These are phyloP conservation scores for Tachycineta bicolor DNA, from an alignment of 2,113 vertebrate genomes.

Conservation along the genomic window DNA sequence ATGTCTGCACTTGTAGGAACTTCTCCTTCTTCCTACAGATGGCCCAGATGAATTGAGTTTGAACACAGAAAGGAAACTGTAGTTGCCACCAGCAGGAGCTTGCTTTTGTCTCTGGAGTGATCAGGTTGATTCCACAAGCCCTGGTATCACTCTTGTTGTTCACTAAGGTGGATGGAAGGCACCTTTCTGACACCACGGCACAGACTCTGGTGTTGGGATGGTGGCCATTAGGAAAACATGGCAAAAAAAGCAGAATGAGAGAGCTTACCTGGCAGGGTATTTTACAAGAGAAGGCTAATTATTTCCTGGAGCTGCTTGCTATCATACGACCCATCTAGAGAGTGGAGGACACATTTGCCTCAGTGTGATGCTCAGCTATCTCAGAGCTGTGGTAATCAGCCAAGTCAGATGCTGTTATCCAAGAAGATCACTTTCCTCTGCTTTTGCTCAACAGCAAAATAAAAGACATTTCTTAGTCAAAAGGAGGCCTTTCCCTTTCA, in stretches of 20 bases:
- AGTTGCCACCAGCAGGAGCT: neutral
- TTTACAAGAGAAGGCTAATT: neutral
- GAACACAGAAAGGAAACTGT: neutral
- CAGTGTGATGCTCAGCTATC: rapidly evolving
- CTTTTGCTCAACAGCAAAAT: neutral
- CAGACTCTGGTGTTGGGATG: neutral
- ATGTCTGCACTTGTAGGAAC: neutral
- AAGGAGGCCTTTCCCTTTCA: neutral
- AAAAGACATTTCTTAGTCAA: neutral
- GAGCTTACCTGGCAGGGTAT: neutral
- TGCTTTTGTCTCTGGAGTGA: neutral
- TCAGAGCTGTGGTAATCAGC: neutral
- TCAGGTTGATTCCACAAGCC: neutral
- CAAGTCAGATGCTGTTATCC: neutral
- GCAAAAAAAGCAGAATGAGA: neutral
- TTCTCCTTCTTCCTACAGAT: neutral
- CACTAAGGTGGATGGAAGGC: rapidly evolving
- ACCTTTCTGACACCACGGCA: neutral
- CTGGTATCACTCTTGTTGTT: neutral
- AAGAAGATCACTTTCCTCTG: neutral
- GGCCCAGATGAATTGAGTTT: neutral
- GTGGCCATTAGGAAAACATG: neutral
- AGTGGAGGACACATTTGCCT: neutral
- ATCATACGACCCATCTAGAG: neutral
- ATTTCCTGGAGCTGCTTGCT: neutral